A percentile compares a stretch with the other conserved stretches of the same genome.
phyloP scores from a whole-genome alignment of 2,888 invertebrate genomes.

The Pomacea canaliculata region DNA sequence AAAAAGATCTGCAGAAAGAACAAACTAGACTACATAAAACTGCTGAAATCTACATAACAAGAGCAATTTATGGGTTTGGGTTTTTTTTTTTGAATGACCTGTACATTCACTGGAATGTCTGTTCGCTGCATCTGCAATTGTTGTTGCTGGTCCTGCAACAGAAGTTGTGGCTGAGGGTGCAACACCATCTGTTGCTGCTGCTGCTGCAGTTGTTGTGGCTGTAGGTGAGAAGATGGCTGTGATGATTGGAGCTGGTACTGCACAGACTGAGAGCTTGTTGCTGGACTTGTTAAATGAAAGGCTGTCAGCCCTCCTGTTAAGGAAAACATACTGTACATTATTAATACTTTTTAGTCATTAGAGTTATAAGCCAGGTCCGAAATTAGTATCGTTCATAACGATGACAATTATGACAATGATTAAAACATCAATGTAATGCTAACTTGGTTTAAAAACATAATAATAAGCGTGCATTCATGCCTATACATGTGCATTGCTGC shows the following conservation, averaged over 20 bases:
- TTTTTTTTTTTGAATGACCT: slow-evolving; percentile 29
- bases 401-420: background rate
- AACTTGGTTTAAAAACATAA: too few species aligned
- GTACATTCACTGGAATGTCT: slow-evolving; percentile 25
- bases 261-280: background rate
- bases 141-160: slow-evolving; percentile 9
- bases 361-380: too few species aligned
- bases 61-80: background rate
- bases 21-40: too few species aligned
- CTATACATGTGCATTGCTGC: too few species aligned
- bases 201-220: slow-evolving; percentile 18
- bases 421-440: too few species aligned
- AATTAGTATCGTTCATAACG: too few species aligned
- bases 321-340: too few species aligned
- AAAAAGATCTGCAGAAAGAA: too few species aligned
- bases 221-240: slow-evolving; percentile 7
- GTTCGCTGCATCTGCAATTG: slow-evolving; percentile 18
- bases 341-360: too few species aligned
- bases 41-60: background rate
- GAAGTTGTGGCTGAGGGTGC: slow-evolving; percentile 15
- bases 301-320: slow-evolving; percentile 10
- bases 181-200: slow-evolving; percentile 17
- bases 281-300: slow-evolving; percentile 8
- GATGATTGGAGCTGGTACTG: slow-evolving; percentile 18
- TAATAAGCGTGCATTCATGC: too few species aligned